These are phyloP conservation scores for Meleagris gallopavo DNA, from an alignment of 2,113 vertebrate genomes.

Conservation along the genomic window DNA sequence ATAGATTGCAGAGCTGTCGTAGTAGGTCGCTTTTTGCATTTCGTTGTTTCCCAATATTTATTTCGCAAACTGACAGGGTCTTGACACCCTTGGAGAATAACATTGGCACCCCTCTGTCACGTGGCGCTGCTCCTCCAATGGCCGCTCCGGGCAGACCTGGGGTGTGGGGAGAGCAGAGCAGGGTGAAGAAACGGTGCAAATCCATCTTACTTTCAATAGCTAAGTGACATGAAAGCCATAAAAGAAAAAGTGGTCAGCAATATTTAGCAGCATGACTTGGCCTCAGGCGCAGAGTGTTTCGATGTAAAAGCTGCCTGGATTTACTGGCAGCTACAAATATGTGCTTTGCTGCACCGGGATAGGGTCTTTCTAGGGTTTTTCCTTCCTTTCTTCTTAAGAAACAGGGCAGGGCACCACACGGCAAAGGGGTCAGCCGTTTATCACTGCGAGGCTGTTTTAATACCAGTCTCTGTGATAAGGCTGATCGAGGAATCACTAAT, in stretches of 20 bases:
- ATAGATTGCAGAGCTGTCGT: constrained; percentile 99
- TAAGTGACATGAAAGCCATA: constrained; percentile 97
- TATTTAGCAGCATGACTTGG: constrained; percentile 88
- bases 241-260: constrained; percentile 95
- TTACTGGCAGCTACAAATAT: constrained; percentile 81
- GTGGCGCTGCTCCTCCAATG: constrained; percentile 98
- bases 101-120: constrained; percentile 99
- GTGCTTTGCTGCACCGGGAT: constrained; percentile 73
- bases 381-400: constrained; percentile 23
- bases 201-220: constrained; percentile 99
- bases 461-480: constrained; percentile 32
- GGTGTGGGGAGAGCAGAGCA: constrained; percentile 91
- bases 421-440: background rate
- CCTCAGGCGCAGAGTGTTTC: constrained; percentile 77
- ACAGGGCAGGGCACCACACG: background rate
- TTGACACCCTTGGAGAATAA: constrained; percentile 99
- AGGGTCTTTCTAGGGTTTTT: constrained; percentile 67
- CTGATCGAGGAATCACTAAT: constrained; percentile 1
- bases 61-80: constrained; percentile 99
- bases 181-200: constrained; percentile 96
- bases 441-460: constrained; percentile 14
- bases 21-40: constrained; percentile 99
- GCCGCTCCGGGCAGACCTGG: constrained; percentile 94
- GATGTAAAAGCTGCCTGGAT: constrained; percentile 80
- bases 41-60: constrained; percentile 99